These are phyloP conservation scores for Sminthurides aquaticus DNA, from an alignment of 2,888 invertebrate species.

Conservation along the genomic window DNA sequence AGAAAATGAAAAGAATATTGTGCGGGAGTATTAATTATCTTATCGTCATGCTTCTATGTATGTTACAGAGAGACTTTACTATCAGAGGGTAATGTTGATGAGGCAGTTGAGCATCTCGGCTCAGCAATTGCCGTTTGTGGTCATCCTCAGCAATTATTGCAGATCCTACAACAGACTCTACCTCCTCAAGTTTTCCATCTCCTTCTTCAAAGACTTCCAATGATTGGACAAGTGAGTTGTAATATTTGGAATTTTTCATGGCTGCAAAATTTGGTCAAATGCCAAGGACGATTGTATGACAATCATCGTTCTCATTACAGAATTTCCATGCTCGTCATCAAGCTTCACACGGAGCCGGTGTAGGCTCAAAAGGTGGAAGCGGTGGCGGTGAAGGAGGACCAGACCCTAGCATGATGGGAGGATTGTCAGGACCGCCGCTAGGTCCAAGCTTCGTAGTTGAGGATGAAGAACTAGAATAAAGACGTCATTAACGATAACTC, in stretches of 20 bases:
- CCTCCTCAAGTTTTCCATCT: slow-evolving; percentile 90
- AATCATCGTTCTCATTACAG: slow-evolving; percentile 18
- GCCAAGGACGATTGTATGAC: no score
- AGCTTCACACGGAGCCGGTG: slow-evolving; percentile 35
- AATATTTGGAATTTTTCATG: neutral
- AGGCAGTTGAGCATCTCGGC: slow-evolving; percentile 89
- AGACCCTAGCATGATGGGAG: slow-evolving; percentile 11
- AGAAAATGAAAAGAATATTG: neutral
- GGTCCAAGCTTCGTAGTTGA: slow-evolving; percentile 29
- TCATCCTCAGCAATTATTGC: slow-evolving; percentile 80
- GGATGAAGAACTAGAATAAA: slow-evolving; percentile 41
- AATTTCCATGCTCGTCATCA: slow-evolving; percentile 38
- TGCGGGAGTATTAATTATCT: no score
- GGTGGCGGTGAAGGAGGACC: neutral
- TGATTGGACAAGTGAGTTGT: slow-evolving; percentile 43
- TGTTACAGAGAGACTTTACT: slow-evolving; percentile 55
- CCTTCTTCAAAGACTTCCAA: slow-evolving; percentile 71
- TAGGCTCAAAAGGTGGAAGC: slow-evolving; percentile 16
- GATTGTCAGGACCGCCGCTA: slow-evolving; percentile 13
- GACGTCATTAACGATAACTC: neutral
- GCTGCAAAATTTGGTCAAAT: no score
- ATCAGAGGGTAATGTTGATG: slow-evolving; percentile 76
- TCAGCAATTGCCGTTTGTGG: slow-evolving; percentile 97
- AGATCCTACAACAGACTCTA: slow-evolving; percentile 87
- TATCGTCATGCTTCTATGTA: no score